A percentile compares a stretch with the other conserved stretches of the same genome.
These are phyloP conservation scores for Leucophenga varia DNA, from an alignment of 1,140 invertebrate genomes.

Conservation along the genomic window DNA sequence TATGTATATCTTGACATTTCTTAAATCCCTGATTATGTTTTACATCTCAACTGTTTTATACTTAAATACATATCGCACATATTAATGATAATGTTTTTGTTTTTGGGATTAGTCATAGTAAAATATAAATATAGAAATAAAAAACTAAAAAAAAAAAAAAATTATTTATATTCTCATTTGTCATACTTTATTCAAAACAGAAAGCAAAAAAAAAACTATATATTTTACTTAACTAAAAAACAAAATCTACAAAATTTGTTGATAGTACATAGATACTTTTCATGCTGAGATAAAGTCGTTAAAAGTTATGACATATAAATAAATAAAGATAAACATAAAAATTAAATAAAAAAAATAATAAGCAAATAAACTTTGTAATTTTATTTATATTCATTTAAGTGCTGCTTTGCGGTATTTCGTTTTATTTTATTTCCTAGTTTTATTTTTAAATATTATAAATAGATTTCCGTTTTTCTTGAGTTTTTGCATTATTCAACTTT, in stretches of 20 bases:
- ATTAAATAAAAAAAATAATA: neutral
- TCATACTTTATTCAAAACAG: neutral
- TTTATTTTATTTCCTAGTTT: constrained; percentile 14
- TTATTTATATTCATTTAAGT: constrained; percentile 36
- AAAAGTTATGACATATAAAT: neutral
- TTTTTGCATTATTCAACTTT: too few relatives aligned
- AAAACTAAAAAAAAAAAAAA: too few relatives aligned
- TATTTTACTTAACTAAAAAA: too few relatives aligned
- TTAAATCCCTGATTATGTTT: too few relatives aligned
- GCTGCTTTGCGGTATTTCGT: constrained; percentile 14
- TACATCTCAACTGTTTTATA: too few relatives aligned
- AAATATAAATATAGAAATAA: too few relatives aligned
- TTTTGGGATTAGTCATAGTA: neutral
- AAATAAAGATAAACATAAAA: neutral
- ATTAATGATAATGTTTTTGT: too few relatives aligned
- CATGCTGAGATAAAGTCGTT: neutral
- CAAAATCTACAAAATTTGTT: constrained; percentile 13
- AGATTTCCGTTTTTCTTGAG: too few relatives aligned
- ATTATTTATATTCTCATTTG: neutral
- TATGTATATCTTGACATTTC: too few relatives aligned
- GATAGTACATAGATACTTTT: neutral
- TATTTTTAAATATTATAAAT: constrained; percentile 19
- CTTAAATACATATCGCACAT: too few relatives aligned
- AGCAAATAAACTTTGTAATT: neutral
- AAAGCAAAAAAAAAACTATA: constrained; percentile 1